Evolutionary conservation across 2,113 vertebrate genomes (phyloP).

Genomic region (Sapajus apella): DNA sequence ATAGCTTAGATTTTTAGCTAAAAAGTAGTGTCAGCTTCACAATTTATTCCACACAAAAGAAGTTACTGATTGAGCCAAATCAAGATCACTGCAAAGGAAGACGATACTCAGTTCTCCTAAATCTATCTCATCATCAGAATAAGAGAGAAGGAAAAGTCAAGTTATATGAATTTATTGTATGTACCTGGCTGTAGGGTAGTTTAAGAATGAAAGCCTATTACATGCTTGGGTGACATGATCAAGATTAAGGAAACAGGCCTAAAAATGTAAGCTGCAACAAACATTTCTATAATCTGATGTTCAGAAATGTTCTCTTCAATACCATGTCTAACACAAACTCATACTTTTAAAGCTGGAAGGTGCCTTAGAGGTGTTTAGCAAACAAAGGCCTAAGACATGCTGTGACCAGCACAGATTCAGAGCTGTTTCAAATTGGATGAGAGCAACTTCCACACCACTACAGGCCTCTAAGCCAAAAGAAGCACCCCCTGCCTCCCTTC

Average conservation of each 20-base stretch:
- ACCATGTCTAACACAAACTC: not conserved
- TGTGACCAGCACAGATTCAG: rapidly evolving
- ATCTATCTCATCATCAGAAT: rapidly evolving
- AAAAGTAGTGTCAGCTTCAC: not conserved
- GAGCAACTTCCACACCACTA: not conserved
- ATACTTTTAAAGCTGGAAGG: not conserved
- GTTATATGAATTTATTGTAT: rapidly evolving
- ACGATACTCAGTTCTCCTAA: rapidly evolving
- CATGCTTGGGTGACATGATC: not conserved
- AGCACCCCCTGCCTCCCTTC: not conserved
- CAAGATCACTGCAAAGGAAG: not conserved
- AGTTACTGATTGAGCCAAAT: not conserved
- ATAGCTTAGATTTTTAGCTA: not conserved
- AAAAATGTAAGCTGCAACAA: not conserved
- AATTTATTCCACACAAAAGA: not conserved
- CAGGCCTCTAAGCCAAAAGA: not conserved
- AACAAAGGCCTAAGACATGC: not conserved
- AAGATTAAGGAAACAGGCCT: not conserved
- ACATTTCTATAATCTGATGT: not conserved
- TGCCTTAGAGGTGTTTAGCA: not conserved
- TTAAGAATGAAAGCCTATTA: not conserved
- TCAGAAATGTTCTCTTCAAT: not conserved
- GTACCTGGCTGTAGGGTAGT: not conserved
- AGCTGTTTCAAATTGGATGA: rapidly evolving
- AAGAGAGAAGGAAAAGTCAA: not conserved